phyloP scores from a whole-genome alignment of 2,888 invertebrate genomes.

The Parnassius smintheus region DNA sequence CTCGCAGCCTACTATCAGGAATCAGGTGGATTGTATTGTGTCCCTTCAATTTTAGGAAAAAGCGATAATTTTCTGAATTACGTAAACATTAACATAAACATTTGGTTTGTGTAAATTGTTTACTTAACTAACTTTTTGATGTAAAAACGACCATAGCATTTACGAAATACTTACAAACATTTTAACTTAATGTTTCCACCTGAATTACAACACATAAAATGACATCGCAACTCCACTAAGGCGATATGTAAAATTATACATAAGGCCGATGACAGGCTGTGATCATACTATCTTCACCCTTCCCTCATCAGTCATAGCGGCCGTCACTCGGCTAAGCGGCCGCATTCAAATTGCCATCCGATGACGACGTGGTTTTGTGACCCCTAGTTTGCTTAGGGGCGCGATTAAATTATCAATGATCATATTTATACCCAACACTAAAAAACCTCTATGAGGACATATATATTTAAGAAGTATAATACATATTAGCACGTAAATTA shows the following conservation, averaged over 20 bases:
- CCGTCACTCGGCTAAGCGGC: constrained; percentile 76
- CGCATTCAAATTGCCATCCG: constrained; percentile 79
- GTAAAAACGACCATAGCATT: no score
- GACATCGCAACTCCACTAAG: constrained; percentile 41
- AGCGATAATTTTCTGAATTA: no score
- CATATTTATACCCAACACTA: constrained; percentile 2
- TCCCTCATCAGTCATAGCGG: constrained; percentile 78
- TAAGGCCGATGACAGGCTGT: constrained; percentile 65
- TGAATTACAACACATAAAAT: constrained; percentile 32
- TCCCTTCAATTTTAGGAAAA: no score
- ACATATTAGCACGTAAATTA: no score
- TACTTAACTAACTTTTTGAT: no score
- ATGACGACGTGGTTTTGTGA: constrained; percentile 78
- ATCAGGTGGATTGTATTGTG: no score
- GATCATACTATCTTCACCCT: constrained; percentile 75
- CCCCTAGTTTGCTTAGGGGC: constrained; percentile 69
- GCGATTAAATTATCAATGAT: constrained; percentile 32
- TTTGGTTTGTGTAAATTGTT: no score
- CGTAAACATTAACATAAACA: no score
- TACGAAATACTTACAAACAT: background rate
- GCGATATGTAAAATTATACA: constrained; percentile 68
- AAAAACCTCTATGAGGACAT: constrained; percentile 12
- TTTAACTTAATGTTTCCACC: background rate
- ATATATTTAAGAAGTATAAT: no score
- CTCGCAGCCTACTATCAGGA: no score